These are phyloP conservation scores for Acanthopleura granulata DNA, from an alignment of 2,888 invertebrate species.

Conservation along the genomic window DNA sequence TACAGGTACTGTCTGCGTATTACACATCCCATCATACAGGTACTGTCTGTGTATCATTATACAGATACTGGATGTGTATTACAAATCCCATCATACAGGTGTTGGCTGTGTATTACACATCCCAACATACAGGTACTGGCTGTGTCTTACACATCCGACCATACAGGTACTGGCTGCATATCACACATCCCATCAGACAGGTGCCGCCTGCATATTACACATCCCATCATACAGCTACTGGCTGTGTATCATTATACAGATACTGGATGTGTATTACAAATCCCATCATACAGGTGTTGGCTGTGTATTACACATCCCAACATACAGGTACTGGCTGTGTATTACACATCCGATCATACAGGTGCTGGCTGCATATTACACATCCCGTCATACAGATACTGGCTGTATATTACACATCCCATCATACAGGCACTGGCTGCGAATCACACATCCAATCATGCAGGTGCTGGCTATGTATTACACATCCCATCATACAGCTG, in stretches of 20 bases:
- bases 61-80: too few species aligned
- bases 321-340: neutral
- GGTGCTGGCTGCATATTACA: slow-evolving; percentile 24
- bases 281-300: neutral
- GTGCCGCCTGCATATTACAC: slow-evolving; percentile 18
- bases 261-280: slow-evolving; percentile 25
- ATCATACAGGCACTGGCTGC: too few species aligned
- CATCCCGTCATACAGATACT: neutral
- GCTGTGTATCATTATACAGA: too few species aligned
- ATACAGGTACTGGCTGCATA: slow-evolving; percentile 26
- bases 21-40: neutral
- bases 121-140: neutral
- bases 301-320: slow-evolving; percentile 20
- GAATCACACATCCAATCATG: neutral
- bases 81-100: neutral
- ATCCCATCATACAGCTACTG: neutral
- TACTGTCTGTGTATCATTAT: too few species aligned
- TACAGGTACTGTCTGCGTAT: slow-evolving; percentile 26
- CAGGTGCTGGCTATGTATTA: slow-evolving; percentile 3
- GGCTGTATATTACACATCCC: too few species aligned
- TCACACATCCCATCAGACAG: neutral
- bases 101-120: slow-evolving; percentile 20
- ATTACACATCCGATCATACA: too few species aligned
- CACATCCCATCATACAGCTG: neutral
- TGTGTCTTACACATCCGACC: too few species aligned